Conservation (phyloP, 1,140 invertebrate genomes). For the Ditylenchus dipsaci region DNA sequence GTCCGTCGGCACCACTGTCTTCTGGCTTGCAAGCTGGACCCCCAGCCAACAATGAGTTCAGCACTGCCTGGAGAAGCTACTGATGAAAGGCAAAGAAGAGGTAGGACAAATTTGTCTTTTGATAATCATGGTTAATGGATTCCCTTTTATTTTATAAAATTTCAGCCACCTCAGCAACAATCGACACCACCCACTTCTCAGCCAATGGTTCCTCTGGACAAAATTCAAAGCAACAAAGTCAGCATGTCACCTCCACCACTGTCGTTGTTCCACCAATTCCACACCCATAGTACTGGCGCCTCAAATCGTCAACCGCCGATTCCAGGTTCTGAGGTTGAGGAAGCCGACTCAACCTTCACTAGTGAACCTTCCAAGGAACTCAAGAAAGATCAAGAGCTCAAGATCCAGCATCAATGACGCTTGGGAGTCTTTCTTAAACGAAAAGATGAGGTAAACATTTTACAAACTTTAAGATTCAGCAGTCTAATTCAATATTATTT, state of each 20-base stretch:
- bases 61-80: no score
- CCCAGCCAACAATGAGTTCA: no score
- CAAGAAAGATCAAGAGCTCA: no score
- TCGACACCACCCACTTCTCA: no score
- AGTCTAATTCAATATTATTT: background rate
- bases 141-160: no score
- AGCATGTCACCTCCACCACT: background rate
- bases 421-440: conserved; percentile 5
- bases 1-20: no score
- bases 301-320: background rate
- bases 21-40: no score
- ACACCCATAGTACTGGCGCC: background rate
- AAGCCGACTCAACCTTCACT: background rate
- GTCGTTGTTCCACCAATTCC: background rate
- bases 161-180: no score
- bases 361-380: background rate
- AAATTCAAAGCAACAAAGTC: background rate
- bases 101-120: no score
- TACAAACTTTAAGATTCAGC: background rate
- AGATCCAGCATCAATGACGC: conserved; percentile 4
- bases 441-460: background rate
- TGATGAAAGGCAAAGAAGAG: no score
- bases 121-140: no score
- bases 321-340: background rate
- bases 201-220: no score